Conservation (phyloP, 2,888 invertebrate species). For the Corythucha ciliata region DNA sequence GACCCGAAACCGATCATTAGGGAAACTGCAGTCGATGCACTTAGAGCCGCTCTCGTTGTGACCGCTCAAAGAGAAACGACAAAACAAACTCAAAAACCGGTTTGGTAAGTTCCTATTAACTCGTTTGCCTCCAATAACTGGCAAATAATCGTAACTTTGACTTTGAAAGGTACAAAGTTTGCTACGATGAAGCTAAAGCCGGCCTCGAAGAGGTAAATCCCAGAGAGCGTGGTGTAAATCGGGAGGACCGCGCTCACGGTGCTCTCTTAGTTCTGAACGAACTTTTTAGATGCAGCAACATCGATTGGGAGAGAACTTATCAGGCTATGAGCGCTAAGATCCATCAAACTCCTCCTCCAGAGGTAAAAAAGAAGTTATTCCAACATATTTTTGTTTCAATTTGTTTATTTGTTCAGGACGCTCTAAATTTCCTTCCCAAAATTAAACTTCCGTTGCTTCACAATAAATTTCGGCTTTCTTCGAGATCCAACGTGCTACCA, state of each 20-base stretch:
- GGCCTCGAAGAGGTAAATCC: conserved; percentile 59
- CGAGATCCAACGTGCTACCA: conserved; percentile 20
- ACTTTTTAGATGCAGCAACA: conserved; percentile 79
- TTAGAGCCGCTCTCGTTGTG: conserved; percentile 89
- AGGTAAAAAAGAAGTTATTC: conserved; percentile 9
- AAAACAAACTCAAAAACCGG: conserved; percentile 78
- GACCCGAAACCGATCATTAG: conserved; percentile 86
- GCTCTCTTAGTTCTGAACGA: conserved; percentile 89
- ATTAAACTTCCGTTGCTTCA: conserved; percentile 23
- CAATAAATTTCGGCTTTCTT: conserved; percentile 20
- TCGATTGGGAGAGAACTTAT: conserved; percentile 74
- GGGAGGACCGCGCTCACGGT: conserved; percentile 88
- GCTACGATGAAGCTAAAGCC: conserved; percentile 78
- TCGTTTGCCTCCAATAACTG: neutral
- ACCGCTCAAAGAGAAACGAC: conserved; percentile 94
- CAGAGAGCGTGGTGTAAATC: conserved; percentile 67
- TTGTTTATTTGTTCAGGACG: conserved; percentile 10
- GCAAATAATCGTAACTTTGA: neutral
- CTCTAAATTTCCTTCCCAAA: conserved; percentile 18
- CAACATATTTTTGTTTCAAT: neutral
- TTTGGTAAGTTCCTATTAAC: conserved; percentile 53
- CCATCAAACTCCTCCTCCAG: conserved; percentile 21
- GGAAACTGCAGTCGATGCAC: conserved; percentile 85
- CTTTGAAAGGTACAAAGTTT: conserved; percentile 62
- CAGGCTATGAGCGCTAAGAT: conserved; percentile 48